Evolutionary conservation across 2,888 invertebrate genomes (phyloP), one percentile per base, ranked within the genome.

Genomic region (Boloria selene): DNA sequence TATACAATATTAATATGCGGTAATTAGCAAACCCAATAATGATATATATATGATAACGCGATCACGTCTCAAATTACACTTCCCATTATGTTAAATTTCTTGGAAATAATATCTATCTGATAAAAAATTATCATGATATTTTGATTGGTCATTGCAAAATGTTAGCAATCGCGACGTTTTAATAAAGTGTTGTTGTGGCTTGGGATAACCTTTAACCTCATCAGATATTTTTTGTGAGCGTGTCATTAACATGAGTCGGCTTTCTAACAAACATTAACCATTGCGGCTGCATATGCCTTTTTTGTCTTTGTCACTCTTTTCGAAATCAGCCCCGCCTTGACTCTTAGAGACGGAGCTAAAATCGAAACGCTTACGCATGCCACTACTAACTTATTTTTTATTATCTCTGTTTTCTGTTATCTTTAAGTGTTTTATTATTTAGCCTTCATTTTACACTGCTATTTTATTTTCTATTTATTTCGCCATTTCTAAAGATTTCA

Each of bases 161-260:
- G 81, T 77, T 81, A 85, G 79, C 72, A 59, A 74, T 54, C 53
- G 56, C 71, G 79, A 77, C 77, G 72, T 73, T 63, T 72, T 55
- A 70, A 72, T 76, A 83, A 90, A 91, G 91, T 90, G 85, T 92
- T 92, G 91, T 92, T 92, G 91, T 92, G 91, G 91, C 89, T 90
- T 90, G 87, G 88, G 88, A 83, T 76, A 79, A 81, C 68, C 72
- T 72, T 67, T 75, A 79, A 81, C 70, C 72, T 72, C 67, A 72
- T 74, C 68, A 72, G 73, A 73, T 77, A 70, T 38, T 38, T 78
- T 75, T 68, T 71, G 71, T 73, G 74, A 74, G 68, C 68, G 70
- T 79, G 75, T 81, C 79, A 84, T 84, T 84, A 84, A 87, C 82
- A 79, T 69, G 67, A 67, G 74, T 77, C 77, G 75, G 82, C 84